Percentiles rank a stretch among this genome's conserved stretches.
phyloP scores from a whole-genome alignment of 2,113 vertebrate genomes.

The Colistium nudipinnis region DNA sequence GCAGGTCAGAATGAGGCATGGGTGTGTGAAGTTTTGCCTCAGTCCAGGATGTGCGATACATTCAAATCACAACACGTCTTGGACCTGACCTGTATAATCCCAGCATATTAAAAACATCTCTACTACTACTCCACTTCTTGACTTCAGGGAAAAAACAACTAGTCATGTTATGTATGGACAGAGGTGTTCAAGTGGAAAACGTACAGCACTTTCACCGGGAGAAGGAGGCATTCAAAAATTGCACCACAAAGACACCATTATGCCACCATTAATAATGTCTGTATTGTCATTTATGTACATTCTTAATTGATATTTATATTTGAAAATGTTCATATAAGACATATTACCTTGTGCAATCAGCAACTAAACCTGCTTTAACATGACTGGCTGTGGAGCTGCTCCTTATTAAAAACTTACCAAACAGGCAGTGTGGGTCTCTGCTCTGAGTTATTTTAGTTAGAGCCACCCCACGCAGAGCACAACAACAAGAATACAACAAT shows the following conservation, averaged over 20 bases:
- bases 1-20: not conserved
- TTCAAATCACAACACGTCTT: slow-evolving; percentile 1
- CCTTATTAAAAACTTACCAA: slow-evolving; percentile 46
- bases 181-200: slow-evolving; percentile 2
- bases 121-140: not conserved
- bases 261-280: slow-evolving; percentile 20
- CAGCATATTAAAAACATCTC: slow-evolving; percentile 10
- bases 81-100: slow-evolving; percentile 34
- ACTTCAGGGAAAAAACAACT: slow-evolving; percentile 2
- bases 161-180: not conserved
- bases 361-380: slow-evolving; percentile 30
- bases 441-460: not conserved
- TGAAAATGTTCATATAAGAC: not conserved
- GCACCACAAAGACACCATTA: not conserved
- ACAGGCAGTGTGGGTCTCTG: slow-evolving; percentile 53
- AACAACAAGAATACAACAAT: slow-evolving; percentile 2
- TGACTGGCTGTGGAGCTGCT: not conserved
- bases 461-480: slow-evolving; percentile 2
- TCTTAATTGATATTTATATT: slow-evolving; percentile 13
- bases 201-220: slow-evolving; percentile 9
- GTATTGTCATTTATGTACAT: not conserved
- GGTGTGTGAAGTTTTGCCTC: slow-evolving; percentile 1
- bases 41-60: slow-evolving; percentile 4
- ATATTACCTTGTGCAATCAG: not conserved
- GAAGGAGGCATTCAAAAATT: slow-evolving; percentile 2